Conservation (phyloP, 2,797 vertebrate species). For the Ibycter americanus region DNA sequence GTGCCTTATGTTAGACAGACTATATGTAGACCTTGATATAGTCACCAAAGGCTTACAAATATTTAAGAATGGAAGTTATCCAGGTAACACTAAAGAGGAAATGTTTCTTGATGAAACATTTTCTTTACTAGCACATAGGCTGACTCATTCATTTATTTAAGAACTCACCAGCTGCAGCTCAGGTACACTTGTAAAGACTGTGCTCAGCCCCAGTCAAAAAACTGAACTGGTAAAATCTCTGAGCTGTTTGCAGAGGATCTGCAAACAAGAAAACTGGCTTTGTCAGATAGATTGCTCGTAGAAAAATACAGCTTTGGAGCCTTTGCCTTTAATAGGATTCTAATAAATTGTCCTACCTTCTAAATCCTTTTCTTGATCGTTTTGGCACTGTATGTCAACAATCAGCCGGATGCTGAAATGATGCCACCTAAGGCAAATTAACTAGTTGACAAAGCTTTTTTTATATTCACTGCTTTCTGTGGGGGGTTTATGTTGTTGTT, state of each 20-base stretch:
- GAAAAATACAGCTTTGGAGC: background rate
- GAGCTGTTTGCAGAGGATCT: background rate
- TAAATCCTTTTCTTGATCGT: background rate
- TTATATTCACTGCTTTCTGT: background rate
- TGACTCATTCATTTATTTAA: background rate
- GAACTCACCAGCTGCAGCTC: background rate
- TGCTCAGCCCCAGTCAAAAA: background rate
- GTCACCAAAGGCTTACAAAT: background rate
- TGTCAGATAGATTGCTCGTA: background rate
- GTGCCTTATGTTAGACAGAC: background rate
- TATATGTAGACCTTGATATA: background rate
- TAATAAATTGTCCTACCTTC: background rate
- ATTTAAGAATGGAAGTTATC: background rate
- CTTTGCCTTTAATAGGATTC: background rate
- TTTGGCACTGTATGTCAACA: background rate
- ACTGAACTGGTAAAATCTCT: background rate
- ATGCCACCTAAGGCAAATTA: slow-evolving; percentile 32
- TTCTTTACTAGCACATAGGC: background rate
- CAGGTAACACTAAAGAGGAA: background rate
- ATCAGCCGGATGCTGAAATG: slow-evolving; percentile 29
- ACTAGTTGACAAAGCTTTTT: background rate
- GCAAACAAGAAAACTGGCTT: background rate
- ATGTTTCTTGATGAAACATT: background rate
- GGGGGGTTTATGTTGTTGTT: background rate
- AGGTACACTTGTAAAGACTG: background rate